These are phyloP conservation scores for Euspilapteryx auroguttella DNA, from an alignment of 2,888 invertebrate species.

Conservation along the genomic window DNA sequence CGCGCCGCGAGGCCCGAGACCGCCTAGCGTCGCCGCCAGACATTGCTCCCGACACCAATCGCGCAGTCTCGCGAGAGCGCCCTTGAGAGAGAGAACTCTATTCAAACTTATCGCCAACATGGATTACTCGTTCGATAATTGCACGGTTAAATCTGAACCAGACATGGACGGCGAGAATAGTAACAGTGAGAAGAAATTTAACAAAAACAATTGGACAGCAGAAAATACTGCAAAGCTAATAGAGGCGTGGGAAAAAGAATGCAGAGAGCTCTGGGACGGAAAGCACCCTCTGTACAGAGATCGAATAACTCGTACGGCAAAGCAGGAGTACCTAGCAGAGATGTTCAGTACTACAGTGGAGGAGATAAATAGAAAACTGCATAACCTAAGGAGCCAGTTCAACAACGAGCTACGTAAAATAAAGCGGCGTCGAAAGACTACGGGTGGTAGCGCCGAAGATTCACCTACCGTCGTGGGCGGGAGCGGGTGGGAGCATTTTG, in stretches of 20 bases:
- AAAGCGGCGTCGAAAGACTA: conserved; percentile 19
- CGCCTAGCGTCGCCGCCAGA: conserved; percentile 34
- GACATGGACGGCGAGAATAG: conserved; percentile 23
- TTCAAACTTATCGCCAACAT: conserved; percentile 14
- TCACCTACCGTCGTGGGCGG: conserved; percentile 10
- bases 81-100: conserved; percentile 23
- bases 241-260: conserved; percentile 29
- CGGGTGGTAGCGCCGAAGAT: not conserved
- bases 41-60: conserved; percentile 31
- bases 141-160: conserved; percentile 31
- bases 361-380: conserved; percentile 40
- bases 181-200: conserved; percentile 11
- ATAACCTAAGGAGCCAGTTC: conserved; percentile 43
- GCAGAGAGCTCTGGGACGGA: conserved; percentile 37
- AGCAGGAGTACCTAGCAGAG: conserved; percentile 30
- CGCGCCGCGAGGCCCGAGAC: conserved; percentile 6
- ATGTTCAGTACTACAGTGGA: conserved; percentile 33
- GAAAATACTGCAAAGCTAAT: conserved; percentile 37
- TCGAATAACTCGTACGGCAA: conserved; percentile 21
- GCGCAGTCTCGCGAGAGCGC: conserved; percentile 53
- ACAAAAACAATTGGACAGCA: conserved; percentile 25
- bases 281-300: conserved; percentile 31
- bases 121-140: conserved; percentile 34
- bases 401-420: conserved; percentile 46
- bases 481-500: conserved; percentile 48